Percentiles rank a stretch among this genome's conserved stretches.
phyloP scores from a whole-genome alignment of 2,797 vertebrate species.

The Danio jaintianensis region DNA sequence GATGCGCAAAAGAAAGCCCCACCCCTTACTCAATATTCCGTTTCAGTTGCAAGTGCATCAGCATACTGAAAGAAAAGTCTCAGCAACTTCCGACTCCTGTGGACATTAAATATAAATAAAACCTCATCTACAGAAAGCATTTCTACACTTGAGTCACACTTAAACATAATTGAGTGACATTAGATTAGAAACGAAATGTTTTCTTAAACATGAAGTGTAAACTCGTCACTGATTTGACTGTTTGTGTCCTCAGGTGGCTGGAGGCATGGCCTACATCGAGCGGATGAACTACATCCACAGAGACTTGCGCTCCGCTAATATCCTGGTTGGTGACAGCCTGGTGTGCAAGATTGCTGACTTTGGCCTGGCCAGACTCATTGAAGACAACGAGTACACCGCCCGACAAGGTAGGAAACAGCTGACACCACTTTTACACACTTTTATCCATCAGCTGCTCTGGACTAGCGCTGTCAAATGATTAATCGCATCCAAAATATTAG shows the following conservation, averaged over 20 bases:
- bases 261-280: slow-evolving; percentile 97
- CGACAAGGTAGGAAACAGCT: slow-evolving; percentile 85
- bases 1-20: too few species aligned
- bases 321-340: slow-evolving; percentile 92
- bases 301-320: slow-evolving; percentile 94
- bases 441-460: too few species aligned
- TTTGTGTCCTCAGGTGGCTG: slow-evolving; percentile 82
- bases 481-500: too few species aligned
- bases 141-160: not conserved
- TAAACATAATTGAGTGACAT: not conserved
- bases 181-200: too few species aligned
- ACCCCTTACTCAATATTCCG: too few species aligned
- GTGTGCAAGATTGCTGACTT: slow-evolving; percentile 98
- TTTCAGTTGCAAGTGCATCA: too few species aligned
- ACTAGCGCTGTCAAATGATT: too few species aligned
- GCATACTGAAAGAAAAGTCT: too few species aligned
- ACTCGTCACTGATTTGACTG: not conserved
- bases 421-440: too few species aligned
- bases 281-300: slow-evolving; percentile 98
- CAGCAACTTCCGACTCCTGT: too few species aligned
- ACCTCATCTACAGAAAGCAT: not conserved
- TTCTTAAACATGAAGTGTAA: too few species aligned
- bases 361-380: slow-evolving; percentile 92
- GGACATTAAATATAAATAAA: not conserved
- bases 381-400: slow-evolving; percentile 97